A percentile compares a stretch with the other conserved stretches of the same genome.
These are phyloP conservation scores for Micromesistius poutassou DNA, from an alignment of 2,797 vertebrate species.

Conservation along the genomic window DNA sequence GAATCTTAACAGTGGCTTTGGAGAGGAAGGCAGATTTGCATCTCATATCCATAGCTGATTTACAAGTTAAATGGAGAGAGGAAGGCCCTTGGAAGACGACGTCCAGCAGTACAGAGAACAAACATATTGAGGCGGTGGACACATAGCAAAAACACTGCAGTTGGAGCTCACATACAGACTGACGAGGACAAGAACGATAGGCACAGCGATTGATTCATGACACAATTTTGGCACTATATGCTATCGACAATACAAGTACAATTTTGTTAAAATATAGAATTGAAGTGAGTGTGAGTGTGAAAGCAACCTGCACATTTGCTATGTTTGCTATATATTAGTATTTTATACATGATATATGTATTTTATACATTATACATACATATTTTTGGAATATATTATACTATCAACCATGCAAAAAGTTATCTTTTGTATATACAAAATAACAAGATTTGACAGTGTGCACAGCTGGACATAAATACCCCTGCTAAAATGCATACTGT, in stretches of 20 bases:
- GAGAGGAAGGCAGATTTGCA: constrained; percentile 50
- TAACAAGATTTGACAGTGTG: neutral
- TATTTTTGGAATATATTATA: neutral
- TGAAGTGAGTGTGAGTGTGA: constrained; percentile 13
- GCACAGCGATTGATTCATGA: neutral
- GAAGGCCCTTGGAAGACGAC: neutral
- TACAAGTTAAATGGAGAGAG: constrained; percentile 56
- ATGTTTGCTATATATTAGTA: neutral
- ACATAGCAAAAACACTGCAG: neutral
- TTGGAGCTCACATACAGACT: neutral
- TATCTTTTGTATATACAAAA: neutral
- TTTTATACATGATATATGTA: too few species aligned
- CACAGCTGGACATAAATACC: neutral
- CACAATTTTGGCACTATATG: neutral
- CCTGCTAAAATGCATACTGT: neutral
- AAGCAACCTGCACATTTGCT: neutral
- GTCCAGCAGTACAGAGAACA: neutral
- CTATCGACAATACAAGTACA: neutral
- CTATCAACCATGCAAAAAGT: neutral
- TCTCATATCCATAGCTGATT: constrained; percentile 51
- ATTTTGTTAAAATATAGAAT: constrained; percentile 21
- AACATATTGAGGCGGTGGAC: neutral
- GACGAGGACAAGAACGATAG: neutral
- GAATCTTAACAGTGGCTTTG: constrained; percentile 35
- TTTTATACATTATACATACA: neutral